phyloP scores from a whole-genome alignment of 2,113 vertebrate species.

The Asarcornis scutulata region DNA sequence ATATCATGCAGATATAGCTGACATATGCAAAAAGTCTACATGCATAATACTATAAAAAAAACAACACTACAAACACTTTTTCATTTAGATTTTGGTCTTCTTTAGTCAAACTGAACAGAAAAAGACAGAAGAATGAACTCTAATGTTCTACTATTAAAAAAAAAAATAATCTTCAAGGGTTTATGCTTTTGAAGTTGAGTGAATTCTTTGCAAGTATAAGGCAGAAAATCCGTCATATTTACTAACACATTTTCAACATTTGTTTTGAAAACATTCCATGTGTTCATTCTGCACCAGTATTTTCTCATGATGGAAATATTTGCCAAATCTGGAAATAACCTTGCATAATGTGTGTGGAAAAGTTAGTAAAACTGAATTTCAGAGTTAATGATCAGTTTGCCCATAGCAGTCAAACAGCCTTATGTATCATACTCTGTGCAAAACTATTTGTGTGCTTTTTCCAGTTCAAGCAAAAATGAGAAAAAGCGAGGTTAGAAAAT shows the following conservation, averaged over 20 bases:
- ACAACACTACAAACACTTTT: neutral
- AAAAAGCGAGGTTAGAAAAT: neutral
- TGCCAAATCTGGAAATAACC: neutral
- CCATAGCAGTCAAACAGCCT: neutral
- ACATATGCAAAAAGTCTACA: neutral
- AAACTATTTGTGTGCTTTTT: accelerated
- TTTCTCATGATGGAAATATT: neutral
- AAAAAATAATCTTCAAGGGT: neutral
- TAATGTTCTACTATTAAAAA: neutral
- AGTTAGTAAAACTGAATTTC: conserved; percentile 1
- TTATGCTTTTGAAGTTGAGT: neutral
- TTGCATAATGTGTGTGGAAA: neutral
- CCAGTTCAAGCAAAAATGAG: neutral
- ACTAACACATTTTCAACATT: neutral
- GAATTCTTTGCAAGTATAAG: neutral
- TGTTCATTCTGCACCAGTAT: neutral
- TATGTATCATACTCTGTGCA: neutral
- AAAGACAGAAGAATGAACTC: neutral
- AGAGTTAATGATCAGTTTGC: neutral
- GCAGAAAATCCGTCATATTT: neutral
- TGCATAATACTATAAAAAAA: neutral
- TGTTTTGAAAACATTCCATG: neutral
- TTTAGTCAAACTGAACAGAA: neutral
- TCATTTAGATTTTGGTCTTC: neutral
- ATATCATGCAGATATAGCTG: neutral